Evolutionary conservation across 2,888 invertebrate genomes (phyloP), one percentile per base, ranked within the genome.

Genomic region (Xanthia togata): DNA sequence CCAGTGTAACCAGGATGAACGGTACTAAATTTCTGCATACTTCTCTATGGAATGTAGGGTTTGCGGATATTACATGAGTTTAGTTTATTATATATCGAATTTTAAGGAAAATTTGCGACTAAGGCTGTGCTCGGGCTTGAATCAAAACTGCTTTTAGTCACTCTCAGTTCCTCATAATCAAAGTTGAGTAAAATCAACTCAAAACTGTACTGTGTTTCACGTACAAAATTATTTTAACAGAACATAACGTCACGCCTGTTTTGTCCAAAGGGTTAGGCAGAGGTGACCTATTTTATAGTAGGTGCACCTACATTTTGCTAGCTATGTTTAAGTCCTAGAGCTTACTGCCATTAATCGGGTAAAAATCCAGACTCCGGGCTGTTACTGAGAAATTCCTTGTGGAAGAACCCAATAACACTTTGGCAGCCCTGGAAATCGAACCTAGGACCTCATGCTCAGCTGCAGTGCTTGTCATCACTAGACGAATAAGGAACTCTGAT

Each of bases 11-110:
- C 35, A 31, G n/a, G 57, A 64, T 78, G 14, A 57, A 50, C 41
- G 50, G 23, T 41, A 64, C 41, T 65, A 70, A 26, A 76, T 77
- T 71, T 44, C 26, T 23, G 23, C 17, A 57, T 26, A 53, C 35
- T 72, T 53, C 20, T 44, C 53, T 65, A 53, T 65, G 35, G 44
- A 53, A 59, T 59, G 50, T 41, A 8, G 47, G 47, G 38, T 64
- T 57, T 64, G 23, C 63, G 50, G 53, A 53, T 76, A 50, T 53
- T 50, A 70, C 57, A 77, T 64, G 47, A 78, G 63, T 64, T 76
- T 38, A 38, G 70, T 76, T 55, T 63, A 47, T 62, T 38, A 31
- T n/a, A 38, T 47, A n/a, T 23, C 2, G 1, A 35, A 73, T 63
- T 63, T 75, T 26, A 23, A 26, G 26, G 41, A 59, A 20, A 59